Evolutionary conservation across 2,797 vertebrate genomes (phyloP).

Genomic region (Avahi laniger): DNA sequence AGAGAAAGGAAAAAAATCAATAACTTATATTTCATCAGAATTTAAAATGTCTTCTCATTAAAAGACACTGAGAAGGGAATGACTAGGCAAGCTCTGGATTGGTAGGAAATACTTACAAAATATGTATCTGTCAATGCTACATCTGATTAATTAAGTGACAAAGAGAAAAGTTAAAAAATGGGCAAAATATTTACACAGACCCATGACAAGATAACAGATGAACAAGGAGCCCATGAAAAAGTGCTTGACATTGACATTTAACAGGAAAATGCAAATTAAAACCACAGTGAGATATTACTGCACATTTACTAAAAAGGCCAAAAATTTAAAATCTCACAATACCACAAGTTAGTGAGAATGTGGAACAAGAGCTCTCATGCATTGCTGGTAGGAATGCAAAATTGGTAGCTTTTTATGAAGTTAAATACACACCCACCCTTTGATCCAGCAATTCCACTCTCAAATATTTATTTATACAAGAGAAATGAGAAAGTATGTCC

Average conservation of each 20-base stretch:
- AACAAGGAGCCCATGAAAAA: not conserved
- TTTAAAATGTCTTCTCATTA: conserved; percentile 11
- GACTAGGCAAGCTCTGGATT: not conserved
- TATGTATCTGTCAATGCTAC: not conserved
- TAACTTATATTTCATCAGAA: not conserved
- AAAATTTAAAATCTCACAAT: not conserved
- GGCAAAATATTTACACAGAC: not conserved
- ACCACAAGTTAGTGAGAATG: fast-evolving
- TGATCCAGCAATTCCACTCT: not conserved
- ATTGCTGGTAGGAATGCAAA: not conserved
- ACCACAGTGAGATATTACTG: not conserved
- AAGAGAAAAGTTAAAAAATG: not conserved
- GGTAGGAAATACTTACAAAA: conserved; percentile 1
- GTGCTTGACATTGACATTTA: not conserved
- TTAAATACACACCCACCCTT: not conserved
- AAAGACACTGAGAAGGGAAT: not conserved
- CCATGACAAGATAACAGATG: not conserved
- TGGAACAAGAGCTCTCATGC: fast-evolving
- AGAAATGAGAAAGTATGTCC: not conserved
- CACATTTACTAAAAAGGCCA: not conserved
- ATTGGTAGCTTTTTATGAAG: not conserved
- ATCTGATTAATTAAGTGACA: not conserved
- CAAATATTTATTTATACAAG: not conserved
- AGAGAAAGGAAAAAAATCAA: not conserved
- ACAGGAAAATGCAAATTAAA: not conserved